Evolutionary conservation across 1,140 invertebrate genomes (phyloP).

Genomic region (Drosophila virilis): DNA sequence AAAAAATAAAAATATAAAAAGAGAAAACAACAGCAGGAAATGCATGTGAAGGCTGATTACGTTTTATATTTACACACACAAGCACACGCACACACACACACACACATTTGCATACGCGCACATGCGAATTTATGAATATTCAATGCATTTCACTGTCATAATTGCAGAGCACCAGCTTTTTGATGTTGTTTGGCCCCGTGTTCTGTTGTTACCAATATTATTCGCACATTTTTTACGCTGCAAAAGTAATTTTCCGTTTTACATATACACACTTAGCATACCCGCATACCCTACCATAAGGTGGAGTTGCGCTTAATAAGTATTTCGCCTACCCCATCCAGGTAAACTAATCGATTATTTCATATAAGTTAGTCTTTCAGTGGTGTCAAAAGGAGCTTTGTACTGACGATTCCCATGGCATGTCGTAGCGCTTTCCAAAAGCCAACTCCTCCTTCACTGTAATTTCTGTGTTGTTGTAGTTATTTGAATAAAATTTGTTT

Average conservation of each 20-base stretch:
- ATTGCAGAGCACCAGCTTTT: constrained; percentile 57
- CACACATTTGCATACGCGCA: constrained; percentile 5
- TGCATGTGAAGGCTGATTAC: constrained; percentile 74
- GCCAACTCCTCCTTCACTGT: constrained; percentile 13
- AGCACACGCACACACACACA: not conserved
- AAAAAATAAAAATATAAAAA: constrained; percentile 1
- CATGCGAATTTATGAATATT: constrained; percentile 70
- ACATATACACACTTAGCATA: not conserved
- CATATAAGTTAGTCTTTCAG: constrained; percentile 62
- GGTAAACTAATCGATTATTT: constrained; percentile 60
- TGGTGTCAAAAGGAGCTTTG: constrained; percentile 14
- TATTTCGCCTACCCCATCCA: constrained; percentile 14
- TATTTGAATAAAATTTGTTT: not conserved
- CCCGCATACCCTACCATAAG: not conserved
- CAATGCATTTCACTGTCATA: constrained; percentile 76
- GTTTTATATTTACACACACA: constrained; percentile 41
- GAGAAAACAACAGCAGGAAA: constrained; percentile 31
- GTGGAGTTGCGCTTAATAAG: constrained; percentile 6
- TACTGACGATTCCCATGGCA: not conserved
- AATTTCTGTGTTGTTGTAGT: constrained; percentile 15
- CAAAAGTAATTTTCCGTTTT: constrained; percentile 9
- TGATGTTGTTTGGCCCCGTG: constrained; percentile 35
- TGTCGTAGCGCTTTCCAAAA: not conserved
- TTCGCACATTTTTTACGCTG: constrained; percentile 20
- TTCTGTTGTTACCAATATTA: constrained; percentile 27